Evolutionary conservation across 2,888 invertebrate genomes (phyloP), one percentile per base, ranked within the genome.

Genomic region (Mesorhabditis belari): DNA sequence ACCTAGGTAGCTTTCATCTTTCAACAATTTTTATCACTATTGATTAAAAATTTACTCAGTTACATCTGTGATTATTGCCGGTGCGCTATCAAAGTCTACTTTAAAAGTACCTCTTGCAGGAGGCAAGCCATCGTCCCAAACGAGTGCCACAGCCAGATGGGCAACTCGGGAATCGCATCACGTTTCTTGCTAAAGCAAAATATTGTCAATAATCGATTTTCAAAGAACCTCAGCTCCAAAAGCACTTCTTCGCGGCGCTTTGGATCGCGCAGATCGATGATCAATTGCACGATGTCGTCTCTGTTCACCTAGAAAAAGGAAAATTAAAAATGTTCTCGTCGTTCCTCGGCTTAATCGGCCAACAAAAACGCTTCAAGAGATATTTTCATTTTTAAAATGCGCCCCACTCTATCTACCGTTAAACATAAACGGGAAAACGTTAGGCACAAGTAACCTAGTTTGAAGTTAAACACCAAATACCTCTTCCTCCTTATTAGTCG

Each of bases 111-210:
- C 85, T 98, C 98, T 68, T 85, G 85, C 24, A 99, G 85, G 52
- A 99, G 85, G 44, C 95, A 94, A 49, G 95, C 91, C 64, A 90
- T 91, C 3, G 92, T 92, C n/a, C 94, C 94, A 82, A 93, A 93
- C 67, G 92, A 92, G 82, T 98, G 90, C 98, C 98, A 99, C 68
- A 99, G 84, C 91, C 98, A 92, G 0, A 95, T 93, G 3, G 98
- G 96, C 75, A 99, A 84, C 82, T 99, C 96, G 26, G 92, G 91
- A 26, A 96, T 93, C 56, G 91, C 87, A 82, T 91, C 90, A 12
- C 90, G 85, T 77, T 90, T 90, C 80, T 90, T 90, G 77, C 90
- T 89, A n/a, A n/a, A n/a, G n/a, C 81, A 29, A 84, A 83, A 66
- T 23, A 52, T 9, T n/a, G n/a, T n/a, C n/a, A n/a, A n/a, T n/a